Base-by-base conservation (phyloP, 2,888 invertebrate genomes). In the Alloplasta piceator region DNA sequence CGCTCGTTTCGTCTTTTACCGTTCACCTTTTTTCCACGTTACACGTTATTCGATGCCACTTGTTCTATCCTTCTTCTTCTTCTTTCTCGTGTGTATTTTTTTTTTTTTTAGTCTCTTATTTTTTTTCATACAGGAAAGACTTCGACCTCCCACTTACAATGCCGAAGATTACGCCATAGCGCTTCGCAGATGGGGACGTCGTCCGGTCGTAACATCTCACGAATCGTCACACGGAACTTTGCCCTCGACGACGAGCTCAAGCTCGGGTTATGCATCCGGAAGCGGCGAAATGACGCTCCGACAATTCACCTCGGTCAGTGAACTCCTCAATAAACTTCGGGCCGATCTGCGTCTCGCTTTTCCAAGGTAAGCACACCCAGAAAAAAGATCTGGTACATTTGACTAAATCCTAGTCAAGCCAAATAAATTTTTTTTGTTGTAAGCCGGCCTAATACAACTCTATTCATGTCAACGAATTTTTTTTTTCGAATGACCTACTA, bases 111-210 rank as follows among this genome's bases (percentile, higher is more conserved):
- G 6, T 64, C 26, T 38, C 12, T 55, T 3, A 26, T 26, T 26
- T 26, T 3, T 3, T 39, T 78, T 43, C 80, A 76, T 60, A 55
- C 91, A 96, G 96, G 96, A 97, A 89, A 96, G 97, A 86, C 96
- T 97, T 88, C 94, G 97, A 56, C 97, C 98, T 41, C 98, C 98
- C 0, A 96, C 97, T 14, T 98, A 97, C 93, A 98, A 98, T 90
- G 96, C 98, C 0, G 98, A 98, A 91, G 98, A 98, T 92, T 98
- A 98, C 91, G 96, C 96, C 4, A 93, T 95, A 4, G 96, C 96
- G 0, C 92, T 97, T 82, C 95, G 96, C 90, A 96, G 97, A 94
- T 97, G 96, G 95, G 96, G 96, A 80, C 94, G 95, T 88, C 95
- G 95, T 86, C 93, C 94, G 1, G 90, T 94, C 16, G 94, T 93